Evolutionary conservation across 1,140 invertebrate species (phyloP).

Genomic region (Phymorhynchus buccinoides): DNA sequence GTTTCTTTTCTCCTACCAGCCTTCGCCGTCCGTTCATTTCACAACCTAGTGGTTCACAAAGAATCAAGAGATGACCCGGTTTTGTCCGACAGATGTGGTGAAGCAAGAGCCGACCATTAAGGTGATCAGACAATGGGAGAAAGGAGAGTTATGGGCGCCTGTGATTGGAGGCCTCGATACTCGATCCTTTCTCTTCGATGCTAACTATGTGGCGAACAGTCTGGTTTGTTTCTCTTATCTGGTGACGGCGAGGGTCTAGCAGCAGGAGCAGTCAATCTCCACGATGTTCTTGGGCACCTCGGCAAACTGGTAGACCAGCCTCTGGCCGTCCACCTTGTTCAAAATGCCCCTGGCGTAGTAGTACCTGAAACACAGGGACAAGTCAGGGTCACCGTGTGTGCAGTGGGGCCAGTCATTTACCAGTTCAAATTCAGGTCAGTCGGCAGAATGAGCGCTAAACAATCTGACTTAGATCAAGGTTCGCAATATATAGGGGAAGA

Average conservation of each 20-base stretch:
- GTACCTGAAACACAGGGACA: conserved; percentile 81
- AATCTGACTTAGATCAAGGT: too few species aligned
- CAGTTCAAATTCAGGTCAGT: too few species aligned
- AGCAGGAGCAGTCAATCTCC: conserved; percentile 90
- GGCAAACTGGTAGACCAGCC: conserved; percentile 99
- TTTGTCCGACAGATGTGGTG: neutral
- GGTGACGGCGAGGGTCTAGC: neutral
- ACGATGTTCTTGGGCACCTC: conserved; percentile 98
- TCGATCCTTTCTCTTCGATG: neutral
- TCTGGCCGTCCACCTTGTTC: conserved; percentile 98
- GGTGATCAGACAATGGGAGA: neutral
- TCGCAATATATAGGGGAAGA: too few species aligned
- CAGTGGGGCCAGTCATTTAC: too few species aligned
- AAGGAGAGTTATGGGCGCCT: neutral
- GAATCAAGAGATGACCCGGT: neutral
- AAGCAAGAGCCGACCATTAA: neutral
- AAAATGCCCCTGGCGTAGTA: conserved; percentile 99
- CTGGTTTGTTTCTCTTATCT: neutral
- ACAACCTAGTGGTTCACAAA: too few species aligned
- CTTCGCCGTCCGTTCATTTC: too few species aligned
- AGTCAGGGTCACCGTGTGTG: too few species aligned
- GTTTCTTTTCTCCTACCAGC: too few species aligned
- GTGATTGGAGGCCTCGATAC: too few species aligned
- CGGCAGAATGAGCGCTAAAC: too few species aligned
- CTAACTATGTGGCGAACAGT: neutral